phyloP scores from a whole-genome alignment of 2,888 invertebrate genomes.

The Philhelius pedissequus region DNA sequence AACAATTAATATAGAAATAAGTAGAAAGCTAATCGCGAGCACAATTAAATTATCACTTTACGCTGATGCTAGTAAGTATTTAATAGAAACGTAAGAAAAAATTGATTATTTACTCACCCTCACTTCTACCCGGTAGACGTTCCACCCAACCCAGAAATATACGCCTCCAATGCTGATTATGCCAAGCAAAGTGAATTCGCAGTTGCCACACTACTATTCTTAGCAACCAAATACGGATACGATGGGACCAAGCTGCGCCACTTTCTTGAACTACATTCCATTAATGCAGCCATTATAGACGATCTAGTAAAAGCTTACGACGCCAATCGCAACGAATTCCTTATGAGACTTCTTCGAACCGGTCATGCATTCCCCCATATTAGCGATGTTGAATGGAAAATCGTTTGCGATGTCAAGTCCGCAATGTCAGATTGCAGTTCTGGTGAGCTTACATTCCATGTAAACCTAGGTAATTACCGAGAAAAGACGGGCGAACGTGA shows the following conservation, averaged over 20 bases:
- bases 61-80: constrained; percentile 76
- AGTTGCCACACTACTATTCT: constrained; percentile 74
- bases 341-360: constrained; percentile 74
- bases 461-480: constrained; percentile 76
- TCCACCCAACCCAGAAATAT: constrained; percentile 77
- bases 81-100: background rate
- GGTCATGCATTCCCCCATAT: constrained; percentile 76
- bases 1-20: constrained; percentile 72
- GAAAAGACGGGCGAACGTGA: constrained; percentile 74
- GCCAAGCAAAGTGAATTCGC: constrained; percentile 78
- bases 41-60: constrained; percentile 76
- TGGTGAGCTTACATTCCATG: constrained; percentile 75
- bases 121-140: constrained; percentile 71
- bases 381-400: constrained; percentile 78
- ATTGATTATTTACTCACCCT: background rate
- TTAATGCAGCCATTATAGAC: constrained; percentile 72
- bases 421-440: constrained; percentile 75
- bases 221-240: constrained; percentile 75
- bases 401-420: constrained; percentile 77
- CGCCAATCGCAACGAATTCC: constrained; percentile 75
- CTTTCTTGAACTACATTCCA: constrained; percentile 72
- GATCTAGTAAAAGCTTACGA: constrained; percentile 76
- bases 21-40: constrained; percentile 76
- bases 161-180: constrained; percentile 75
- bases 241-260: constrained; percentile 73